These are phyloP conservation scores for Rhineura floridana DNA, from an alignment of 2,113 vertebrate genomes.

Conservation along the genomic window DNA sequence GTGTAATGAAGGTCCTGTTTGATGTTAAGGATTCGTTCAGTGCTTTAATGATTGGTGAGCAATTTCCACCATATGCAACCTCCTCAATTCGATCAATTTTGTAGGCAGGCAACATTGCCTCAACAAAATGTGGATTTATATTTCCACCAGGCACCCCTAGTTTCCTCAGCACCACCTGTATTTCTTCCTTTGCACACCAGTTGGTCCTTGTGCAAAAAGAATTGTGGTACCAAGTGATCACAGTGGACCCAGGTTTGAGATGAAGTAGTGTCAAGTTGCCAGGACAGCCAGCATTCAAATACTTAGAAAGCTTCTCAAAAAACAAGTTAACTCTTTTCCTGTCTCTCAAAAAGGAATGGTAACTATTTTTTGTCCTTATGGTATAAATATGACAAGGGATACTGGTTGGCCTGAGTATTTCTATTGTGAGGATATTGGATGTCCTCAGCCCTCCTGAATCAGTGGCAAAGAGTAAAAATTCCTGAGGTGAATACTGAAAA, in stretches of 20 bases:
- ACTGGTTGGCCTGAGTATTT: conserved; percentile 27
- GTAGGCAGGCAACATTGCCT: conserved; percentile 70
- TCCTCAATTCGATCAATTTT: conserved; percentile 46
- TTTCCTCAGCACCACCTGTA: conserved; percentile 49
- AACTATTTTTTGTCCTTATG: conserved; percentile 58
- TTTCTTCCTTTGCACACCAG: conserved; percentile 26
- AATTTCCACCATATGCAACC: conserved; percentile 33
- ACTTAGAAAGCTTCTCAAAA: conserved; percentile 61
- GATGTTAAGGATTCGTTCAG: background rate
- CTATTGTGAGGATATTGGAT: conserved; percentile 49
- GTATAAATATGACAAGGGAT: conserved; percentile 64
- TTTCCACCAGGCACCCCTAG: conserved; percentile 30
- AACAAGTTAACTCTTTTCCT: conserved; percentile 59
- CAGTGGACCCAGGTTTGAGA: conserved; percentile 60
- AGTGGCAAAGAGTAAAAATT: conserved; percentile 52
- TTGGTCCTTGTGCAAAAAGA: conserved; percentile 23
- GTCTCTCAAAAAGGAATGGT: conserved; percentile 61
- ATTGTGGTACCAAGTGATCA: conserved; percentile 64
- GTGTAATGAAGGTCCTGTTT: background rate
- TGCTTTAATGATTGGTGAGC: background rate
- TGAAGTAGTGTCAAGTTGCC: conserved; percentile 33
- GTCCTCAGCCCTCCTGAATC: conserved; percentile 58
- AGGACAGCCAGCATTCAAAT: conserved; percentile 52
- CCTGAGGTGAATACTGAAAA: conserved; percentile 67
- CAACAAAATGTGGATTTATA: conserved; percentile 45